These are phyloP conservation scores for Dioctria rufipes DNA, from an alignment of 2,888 invertebrate genomes.

Conservation along the genomic window DNA sequence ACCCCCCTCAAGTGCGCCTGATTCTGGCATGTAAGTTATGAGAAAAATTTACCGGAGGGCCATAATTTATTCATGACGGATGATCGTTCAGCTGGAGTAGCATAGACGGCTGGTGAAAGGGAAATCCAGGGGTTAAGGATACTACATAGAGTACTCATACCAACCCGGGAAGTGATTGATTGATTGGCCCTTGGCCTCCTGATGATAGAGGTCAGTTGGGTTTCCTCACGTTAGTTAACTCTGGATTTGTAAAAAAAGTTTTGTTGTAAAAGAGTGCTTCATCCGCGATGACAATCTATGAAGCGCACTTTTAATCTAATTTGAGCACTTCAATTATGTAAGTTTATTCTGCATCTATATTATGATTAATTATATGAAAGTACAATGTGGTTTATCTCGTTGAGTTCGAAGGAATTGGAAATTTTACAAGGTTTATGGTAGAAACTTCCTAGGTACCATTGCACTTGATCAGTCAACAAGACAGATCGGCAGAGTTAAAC, in stretches of 20 bases:
- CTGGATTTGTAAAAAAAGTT: conserved; percentile 20
- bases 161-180: conserved; percentile 36
- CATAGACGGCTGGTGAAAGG: neutral
- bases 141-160: conserved; percentile 1
- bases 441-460: too few relatives aligned
- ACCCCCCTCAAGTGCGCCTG: conserved; percentile 38
- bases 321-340: too few relatives aligned
- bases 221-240: conserved; percentile 15
- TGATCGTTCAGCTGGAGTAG: conserved; percentile 43
- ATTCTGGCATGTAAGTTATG: conserved; percentile 53
- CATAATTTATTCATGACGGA: conserved; percentile 58
- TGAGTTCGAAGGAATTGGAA: too few relatives aligned
- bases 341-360: too few relatives aligned
- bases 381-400: too few relatives aligned
- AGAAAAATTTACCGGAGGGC: conserved; percentile 51
- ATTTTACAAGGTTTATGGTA: too few relatives aligned
- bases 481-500: too few relatives aligned
- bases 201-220: conserved; percentile 34
- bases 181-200: conserved; percentile 36
- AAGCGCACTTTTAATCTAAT: too few relatives aligned
- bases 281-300: too few relatives aligned
- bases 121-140: conserved; percentile 10
- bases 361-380: too few relatives aligned
- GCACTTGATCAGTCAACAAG: too few relatives aligned
- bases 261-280: too few relatives aligned